These are phyloP conservation scores for Merops nubicus DNA, from an alignment of 2,113 vertebrate species.

Conservation along the genomic window DNA sequence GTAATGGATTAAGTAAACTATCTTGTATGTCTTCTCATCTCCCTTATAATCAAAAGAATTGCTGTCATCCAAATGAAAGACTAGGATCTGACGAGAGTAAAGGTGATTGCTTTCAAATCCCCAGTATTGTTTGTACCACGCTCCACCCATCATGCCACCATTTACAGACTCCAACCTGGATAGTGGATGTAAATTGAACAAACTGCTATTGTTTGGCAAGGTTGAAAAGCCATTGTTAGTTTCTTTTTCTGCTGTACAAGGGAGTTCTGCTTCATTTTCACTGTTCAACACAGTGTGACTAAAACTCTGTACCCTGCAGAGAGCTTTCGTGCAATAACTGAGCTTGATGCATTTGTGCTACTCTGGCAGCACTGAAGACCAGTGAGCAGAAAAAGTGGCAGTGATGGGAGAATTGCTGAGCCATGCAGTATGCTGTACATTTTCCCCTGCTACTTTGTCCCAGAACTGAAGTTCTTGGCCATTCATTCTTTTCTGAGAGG, in stretches of 20 bases:
- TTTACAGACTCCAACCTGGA: neutral
- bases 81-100: neutral
- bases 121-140: neutral
- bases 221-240: slow-evolving; percentile 21
- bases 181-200: neutral
- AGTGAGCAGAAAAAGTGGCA: neutral
- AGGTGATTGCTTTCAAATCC: neutral
- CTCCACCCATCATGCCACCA: neutral
- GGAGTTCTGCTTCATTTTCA: neutral
- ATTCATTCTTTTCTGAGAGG: neutral
- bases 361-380: neutral
- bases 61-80: neutral
- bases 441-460: neutral
- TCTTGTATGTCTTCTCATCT: neutral
- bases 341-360: neutral
- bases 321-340: slow-evolving; percentile 6
- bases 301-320: neutral
- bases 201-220: neutral
- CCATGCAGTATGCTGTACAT: rapidly evolving
- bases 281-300: neutral
- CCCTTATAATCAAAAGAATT: neutral
- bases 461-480: neutral
- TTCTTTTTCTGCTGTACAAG: neutral
- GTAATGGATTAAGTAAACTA: neutral
- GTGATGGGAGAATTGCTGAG: neutral